These are phyloP conservation scores for Hypercompe scribonia DNA, from an alignment of 2,888 invertebrate genomes.

Conservation along the genomic window DNA sequence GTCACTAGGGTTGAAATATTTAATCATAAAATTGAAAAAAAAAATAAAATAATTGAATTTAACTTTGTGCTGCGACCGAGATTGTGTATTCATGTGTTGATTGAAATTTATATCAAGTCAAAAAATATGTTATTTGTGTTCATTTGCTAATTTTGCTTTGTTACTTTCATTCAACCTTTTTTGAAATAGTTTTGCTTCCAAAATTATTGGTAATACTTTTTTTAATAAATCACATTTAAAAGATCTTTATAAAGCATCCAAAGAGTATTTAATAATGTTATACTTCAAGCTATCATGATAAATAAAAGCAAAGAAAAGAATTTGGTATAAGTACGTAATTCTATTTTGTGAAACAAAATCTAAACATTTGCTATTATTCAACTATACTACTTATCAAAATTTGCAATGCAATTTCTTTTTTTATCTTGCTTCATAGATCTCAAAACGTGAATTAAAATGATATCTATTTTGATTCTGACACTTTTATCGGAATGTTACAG, in stretches of 20 bases:
- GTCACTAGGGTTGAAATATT: slow-evolving; percentile 30
- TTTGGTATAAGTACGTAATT: too few relatives aligned
- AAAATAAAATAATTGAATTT: background rate
- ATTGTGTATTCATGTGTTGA: background rate
- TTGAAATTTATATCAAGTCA: too few relatives aligned
- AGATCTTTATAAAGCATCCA: too few relatives aligned
- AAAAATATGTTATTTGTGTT: background rate
- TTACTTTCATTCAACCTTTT: background rate
- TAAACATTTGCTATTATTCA: too few relatives aligned
- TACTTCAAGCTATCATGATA: too few relatives aligned
- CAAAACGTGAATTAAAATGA: background rate
- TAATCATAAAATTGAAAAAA: background rate
- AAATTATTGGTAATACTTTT: too few relatives aligned
- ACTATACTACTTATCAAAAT: too few relatives aligned
- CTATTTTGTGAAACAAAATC: too few relatives aligned
- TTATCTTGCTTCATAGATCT: background rate
- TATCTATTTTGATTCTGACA: background rate
- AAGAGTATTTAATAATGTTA: too few relatives aligned
- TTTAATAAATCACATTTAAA: too few relatives aligned
- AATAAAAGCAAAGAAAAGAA: too few relatives aligned
- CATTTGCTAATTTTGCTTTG: background rate
- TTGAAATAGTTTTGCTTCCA: background rate
- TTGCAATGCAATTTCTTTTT: background rate
- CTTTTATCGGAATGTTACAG: background rate
- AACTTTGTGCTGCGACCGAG: background rate